phyloP scores from a whole-genome alignment of 2,888 invertebrate genomes.

The Patella pellucida region DNA sequence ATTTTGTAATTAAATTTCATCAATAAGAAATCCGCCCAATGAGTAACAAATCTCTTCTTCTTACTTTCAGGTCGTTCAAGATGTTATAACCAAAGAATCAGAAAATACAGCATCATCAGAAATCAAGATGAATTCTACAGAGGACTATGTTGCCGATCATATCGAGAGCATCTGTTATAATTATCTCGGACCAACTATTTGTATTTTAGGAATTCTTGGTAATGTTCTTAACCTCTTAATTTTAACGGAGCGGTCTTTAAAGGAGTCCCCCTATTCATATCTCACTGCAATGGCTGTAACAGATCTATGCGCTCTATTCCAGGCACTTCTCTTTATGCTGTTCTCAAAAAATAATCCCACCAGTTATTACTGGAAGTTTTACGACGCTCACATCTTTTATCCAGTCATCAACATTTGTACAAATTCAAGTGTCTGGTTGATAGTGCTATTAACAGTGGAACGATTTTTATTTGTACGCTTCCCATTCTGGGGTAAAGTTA shows the following conservation, averaged over 20 bases:
- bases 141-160: background rate
- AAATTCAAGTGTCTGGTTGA: constrained; percentile 62
- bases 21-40: too few species aligned
- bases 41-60: too few species aligned
- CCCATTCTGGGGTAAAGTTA: constrained; percentile 62
- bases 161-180: constrained; percentile 43
- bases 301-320: constrained; percentile 57
- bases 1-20: too few species aligned
- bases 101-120: background rate
- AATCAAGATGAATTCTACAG: constrained; percentile 12
- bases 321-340: constrained; percentile 54
- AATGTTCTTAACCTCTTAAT: constrained; percentile 64
- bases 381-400: constrained; percentile 55
- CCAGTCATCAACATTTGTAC: constrained; percentile 62
- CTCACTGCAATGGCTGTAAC: constrained; percentile 62
- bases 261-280: constrained; percentile 66
- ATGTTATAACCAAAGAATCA: background rate
- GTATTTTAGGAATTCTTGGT: constrained; percentile 62
- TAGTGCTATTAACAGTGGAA: constrained; percentile 63
- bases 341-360: constrained; percentile 39
- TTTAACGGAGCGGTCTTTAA: constrained; percentile 58
- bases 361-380: constrained; percentile 53
- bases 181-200: constrained; percentile 58
- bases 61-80: too few species aligned
- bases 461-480: constrained; percentile 60